A percentile compares a stretch with the other conserved stretches of the same genome.
phyloP scores from a whole-genome alignment of 2,797 vertebrate species.

The Rhinophrynus dorsalis region DNA sequence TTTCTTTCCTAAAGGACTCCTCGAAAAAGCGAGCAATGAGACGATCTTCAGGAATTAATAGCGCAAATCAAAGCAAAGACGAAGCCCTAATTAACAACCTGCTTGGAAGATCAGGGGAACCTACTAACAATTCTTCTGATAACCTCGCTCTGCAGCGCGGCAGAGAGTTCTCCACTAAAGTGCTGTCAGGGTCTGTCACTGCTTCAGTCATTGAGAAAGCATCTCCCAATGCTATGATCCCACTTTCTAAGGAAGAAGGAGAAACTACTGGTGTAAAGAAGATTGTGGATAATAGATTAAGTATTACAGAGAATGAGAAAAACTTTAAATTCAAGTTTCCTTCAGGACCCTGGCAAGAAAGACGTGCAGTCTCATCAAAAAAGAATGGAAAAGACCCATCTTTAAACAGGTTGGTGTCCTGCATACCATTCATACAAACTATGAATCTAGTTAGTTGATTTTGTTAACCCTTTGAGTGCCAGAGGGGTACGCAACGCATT shows the following conservation, averaged over 20 bases:
- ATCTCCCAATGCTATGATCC: constrained; percentile 20
- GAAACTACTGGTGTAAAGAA: constrained; percentile 36
- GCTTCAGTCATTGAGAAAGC: constrained; percentile 38
- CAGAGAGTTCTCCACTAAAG: constrained; percentile 22
- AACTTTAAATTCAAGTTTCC: constrained; percentile 27
- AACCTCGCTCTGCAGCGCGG: neutral
- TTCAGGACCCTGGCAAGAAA: constrained; percentile 52
- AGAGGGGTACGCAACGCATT: too few species aligned
- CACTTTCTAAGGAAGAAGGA: constrained; percentile 33
- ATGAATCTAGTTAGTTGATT: too few species aligned
- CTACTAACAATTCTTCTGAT: neutral
- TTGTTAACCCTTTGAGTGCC: too few species aligned
- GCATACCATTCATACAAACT: too few species aligned
- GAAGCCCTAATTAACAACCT: constrained; percentile 36
- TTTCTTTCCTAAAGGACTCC: constrained; percentile 55
- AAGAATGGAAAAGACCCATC: constrained; percentile 43
- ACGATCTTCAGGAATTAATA: constrained; percentile 28
- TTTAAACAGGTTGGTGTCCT: constrained; percentile 60
- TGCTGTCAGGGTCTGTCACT: neutral
- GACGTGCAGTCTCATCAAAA: constrained; percentile 42
- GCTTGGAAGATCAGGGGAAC: neutral
- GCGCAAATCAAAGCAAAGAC: constrained; percentile 7
- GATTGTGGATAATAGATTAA: constrained; percentile 20
- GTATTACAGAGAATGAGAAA: constrained; percentile 35
- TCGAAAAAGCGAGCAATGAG: constrained; percentile 56